Evolutionary conservation across 2,888 invertebrate genomes (phyloP).

Genomic region (Tetragonisca angustula): DNA sequence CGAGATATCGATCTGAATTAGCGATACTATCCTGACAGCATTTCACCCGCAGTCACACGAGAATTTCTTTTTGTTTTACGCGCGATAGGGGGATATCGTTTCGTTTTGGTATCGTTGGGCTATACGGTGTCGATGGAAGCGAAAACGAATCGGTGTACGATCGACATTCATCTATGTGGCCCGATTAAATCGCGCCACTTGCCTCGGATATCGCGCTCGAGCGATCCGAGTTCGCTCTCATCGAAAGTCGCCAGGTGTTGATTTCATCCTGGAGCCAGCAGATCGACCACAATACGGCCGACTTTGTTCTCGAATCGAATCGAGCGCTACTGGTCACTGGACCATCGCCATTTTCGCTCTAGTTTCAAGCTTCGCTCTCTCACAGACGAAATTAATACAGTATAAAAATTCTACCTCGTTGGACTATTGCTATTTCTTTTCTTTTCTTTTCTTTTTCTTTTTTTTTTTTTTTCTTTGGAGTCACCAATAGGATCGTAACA

Average conservation of each 20-base stretch:
- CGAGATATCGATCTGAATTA: constrained; percentile 19
- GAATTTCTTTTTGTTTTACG: constrained; percentile 26
- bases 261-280: constrained; percentile 38
- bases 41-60: constrained; percentile 17
- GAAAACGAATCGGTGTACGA: constrained; percentile 18
- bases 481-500: too few species aligned
- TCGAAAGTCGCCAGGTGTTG: constrained; percentile 62
- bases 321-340: constrained; percentile 25
- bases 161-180: constrained; percentile 14
- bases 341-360: constrained; percentile 58
- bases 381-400: constrained; percentile 52
- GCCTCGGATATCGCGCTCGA: constrained; percentile 36
- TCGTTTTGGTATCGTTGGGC: not conserved
- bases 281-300: constrained; percentile 21
- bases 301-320: constrained; percentile 10
- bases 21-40: constrained; percentile 6
- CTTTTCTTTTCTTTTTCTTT: too few species aligned
- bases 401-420: not conserved
- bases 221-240: constrained; percentile 58
- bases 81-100: not conserved
- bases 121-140: not conserved
- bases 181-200: constrained; percentile 40
- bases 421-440: not conserved
- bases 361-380: constrained; percentile 55
- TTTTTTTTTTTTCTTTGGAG: too few species aligned